A percentile compares a stretch with the other conserved stretches of the same genome.
These are phyloP conservation scores for Lagocephalus sceleratus DNA, from an alignment of 2,797 vertebrate species.

Conservation along the genomic window DNA sequence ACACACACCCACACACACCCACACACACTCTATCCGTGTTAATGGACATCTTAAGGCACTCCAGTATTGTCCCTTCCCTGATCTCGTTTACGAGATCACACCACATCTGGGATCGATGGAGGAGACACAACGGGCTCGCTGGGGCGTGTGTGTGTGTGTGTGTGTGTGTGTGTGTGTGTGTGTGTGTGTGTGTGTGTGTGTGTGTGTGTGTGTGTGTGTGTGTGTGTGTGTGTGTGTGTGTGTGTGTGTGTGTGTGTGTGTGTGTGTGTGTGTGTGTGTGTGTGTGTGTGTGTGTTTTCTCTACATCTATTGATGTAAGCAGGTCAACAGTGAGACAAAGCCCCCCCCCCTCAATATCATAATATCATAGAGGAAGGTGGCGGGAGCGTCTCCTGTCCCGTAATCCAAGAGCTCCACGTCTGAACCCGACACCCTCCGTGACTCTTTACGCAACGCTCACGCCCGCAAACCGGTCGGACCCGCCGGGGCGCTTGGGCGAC, in stretches of 20 bases:
- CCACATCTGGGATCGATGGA: constrained; percentile 22
- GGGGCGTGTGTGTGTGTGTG: constrained; percentile 5
- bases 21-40: constrained; percentile 37
- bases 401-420: too few relatives aligned
- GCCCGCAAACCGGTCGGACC: constrained; percentile 56
- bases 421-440: constrained; percentile 33
- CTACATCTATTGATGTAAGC: constrained; percentile 59
- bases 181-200: not conserved
- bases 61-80: constrained; percentile 37
- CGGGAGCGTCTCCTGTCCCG: too few relatives aligned
- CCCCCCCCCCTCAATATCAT: constrained; percentile 24
- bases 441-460: constrained; percentile 6
- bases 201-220: constrained; percentile 4
- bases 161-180: constrained; percentile 1
- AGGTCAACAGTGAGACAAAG: constrained; percentile 56
- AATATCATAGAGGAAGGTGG: too few relatives aligned
- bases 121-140: constrained; percentile 23
- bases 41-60: constrained; percentile 48
- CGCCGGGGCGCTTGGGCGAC: constrained; percentile 25
- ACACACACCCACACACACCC: constrained; percentile 4
- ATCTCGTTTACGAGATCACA: constrained; percentile 34
- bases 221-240: not conserved
- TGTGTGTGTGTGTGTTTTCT: not conserved
- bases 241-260: not conserved
- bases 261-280: constrained; percentile 1